Conservation (phyloP, 2,888 invertebrate species). For the Fissipunctia ypsillon region DNA sequence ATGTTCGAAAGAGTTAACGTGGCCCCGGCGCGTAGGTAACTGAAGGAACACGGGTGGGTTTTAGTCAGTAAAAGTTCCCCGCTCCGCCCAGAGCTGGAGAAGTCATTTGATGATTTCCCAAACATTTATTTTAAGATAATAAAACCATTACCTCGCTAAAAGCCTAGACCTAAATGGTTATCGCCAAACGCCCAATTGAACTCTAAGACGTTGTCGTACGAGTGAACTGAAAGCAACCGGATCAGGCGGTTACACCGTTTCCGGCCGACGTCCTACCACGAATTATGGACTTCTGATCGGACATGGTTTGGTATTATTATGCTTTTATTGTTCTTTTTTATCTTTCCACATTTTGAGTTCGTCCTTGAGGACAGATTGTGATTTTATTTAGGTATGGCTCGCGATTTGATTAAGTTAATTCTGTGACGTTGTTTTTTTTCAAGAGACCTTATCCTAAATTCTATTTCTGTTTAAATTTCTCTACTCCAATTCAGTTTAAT, state of each 20-base stretch:
- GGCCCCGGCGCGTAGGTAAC: no score
- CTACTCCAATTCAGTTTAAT: not conserved
- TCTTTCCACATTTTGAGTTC: conserved; percentile 45
- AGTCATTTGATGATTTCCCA: no score
- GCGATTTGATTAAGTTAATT: conserved; percentile 13
- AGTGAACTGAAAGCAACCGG: conserved; percentile 71
- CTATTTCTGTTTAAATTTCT: not conserved
- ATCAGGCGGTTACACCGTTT: conserved; percentile 78
- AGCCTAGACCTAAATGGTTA: conserved; percentile 21
- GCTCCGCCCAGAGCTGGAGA: no score
- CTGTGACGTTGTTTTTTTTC: not conserved
- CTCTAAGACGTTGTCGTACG: conserved; percentile 62
- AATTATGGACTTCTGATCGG: conserved; percentile 75
- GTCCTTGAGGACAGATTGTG: conserved; percentile 36
- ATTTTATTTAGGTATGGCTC: conserved; percentile 49
- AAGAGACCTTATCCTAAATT: not conserved
- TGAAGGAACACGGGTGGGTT: no score
- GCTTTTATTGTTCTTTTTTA: conserved; percentile 67
- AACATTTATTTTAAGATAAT: not conserved
- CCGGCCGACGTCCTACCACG: conserved; percentile 76
- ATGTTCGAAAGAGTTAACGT: no score
- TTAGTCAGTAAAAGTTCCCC: no score
- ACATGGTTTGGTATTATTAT: conserved; percentile 74
- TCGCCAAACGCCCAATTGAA: conserved; percentile 50
- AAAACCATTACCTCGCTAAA: conserved; percentile 2